Evolutionary conservation across 2,113 vertebrate genomes (phyloP).

Genomic region (Tichodroma muraria): DNA sequence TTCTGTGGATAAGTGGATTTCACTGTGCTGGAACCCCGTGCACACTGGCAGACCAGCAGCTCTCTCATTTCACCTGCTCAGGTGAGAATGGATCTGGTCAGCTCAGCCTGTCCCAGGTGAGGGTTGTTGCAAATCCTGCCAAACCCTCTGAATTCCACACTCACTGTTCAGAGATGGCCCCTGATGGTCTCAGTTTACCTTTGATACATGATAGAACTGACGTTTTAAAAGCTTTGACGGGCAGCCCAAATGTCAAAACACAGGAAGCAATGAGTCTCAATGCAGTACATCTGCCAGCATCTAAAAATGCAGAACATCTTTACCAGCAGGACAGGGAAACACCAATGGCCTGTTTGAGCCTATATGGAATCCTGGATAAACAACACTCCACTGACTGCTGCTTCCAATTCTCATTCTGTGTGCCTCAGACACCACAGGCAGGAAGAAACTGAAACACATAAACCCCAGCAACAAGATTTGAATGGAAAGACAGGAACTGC

Average conservation of each 20-base stretch:
- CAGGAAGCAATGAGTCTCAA: neutral
- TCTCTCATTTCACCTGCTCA: neutral
- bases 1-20: neutral
- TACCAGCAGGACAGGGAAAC: neutral
- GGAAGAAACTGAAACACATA: neutral
- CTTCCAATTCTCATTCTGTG: neutral
- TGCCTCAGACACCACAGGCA: neutral
- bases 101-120: neutral
- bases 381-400: neutral
- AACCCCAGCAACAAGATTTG: neutral
- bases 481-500: neutral
- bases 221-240: neutral
- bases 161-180: neutral
- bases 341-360: neutral
- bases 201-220: neutral
- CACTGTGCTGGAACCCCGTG: neutral
- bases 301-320: no score
- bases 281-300: neutral
- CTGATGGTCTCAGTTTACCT: neutral
- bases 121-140: neutral
- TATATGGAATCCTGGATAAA: neutral
- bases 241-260: neutral
- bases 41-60: fast-evolving
- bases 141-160: neutral
- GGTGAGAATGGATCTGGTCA: neutral